These are phyloP conservation scores for Mus pahari DNA, from an alignment of 2,113 vertebrate genomes.

Conservation along the genomic window DNA sequence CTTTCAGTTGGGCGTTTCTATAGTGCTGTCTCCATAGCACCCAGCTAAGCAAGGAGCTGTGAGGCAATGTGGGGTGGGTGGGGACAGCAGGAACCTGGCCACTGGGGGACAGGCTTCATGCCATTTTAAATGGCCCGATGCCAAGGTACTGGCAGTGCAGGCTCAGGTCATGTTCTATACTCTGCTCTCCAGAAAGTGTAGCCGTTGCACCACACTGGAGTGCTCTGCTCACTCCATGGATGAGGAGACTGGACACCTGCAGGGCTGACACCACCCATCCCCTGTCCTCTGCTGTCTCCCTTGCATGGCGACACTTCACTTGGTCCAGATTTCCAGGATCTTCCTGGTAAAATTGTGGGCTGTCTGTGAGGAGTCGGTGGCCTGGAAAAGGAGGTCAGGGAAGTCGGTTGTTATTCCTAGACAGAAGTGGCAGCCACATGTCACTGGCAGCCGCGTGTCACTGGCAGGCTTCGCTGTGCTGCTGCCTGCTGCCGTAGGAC, in stretches of 20 bases:
- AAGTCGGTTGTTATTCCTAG: neutral
- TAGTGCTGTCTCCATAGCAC: slow-evolving; percentile 68
- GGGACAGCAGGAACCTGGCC: neutral
- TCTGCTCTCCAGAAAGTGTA: neutral
- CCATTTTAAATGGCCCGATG: neutral
- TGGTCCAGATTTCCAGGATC: neutral
- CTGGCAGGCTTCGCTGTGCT: rapidly evolving
- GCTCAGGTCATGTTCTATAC: neutral
- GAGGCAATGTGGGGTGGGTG: neutral
- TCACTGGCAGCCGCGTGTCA: rapidly evolving
- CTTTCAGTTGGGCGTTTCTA: slow-evolving; percentile 67
- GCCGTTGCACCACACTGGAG: rapidly evolving
- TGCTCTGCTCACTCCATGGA: neutral
- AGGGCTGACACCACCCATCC: rapidly evolving
- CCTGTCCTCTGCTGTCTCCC: neutral
- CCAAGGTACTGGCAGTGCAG: neutral
- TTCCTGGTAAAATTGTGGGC: neutral
- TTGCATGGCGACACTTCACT: rapidly evolving
- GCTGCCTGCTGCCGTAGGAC: neutral
- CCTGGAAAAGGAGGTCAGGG: neutral
- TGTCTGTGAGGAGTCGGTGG: neutral
- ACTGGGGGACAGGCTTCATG: neutral
- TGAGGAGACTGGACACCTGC: neutral
- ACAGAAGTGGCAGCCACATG: neutral
- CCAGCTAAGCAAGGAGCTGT: slow-evolving; percentile 14